Percentiles rank a stretch among this genome's conserved stretches.
phyloP scores from a whole-genome alignment of 2,888 invertebrate species.

The Spodoptera exigua region DNA sequence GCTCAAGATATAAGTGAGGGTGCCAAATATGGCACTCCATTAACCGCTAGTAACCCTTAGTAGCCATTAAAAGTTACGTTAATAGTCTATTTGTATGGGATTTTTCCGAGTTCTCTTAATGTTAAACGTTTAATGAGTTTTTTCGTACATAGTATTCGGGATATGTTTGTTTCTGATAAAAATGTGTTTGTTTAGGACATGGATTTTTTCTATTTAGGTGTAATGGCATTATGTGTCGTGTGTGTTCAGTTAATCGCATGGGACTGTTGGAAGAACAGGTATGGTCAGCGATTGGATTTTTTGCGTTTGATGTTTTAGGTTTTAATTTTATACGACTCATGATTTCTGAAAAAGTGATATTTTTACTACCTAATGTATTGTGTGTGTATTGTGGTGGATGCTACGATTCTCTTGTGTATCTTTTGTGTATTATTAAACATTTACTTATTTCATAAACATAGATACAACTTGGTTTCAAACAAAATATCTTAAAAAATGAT shows the following conservation, averaged over 20 bases:
- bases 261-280: background rate
- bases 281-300: rapidly evolving
- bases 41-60: slow-evolving; percentile 56
- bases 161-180: slow-evolving; percentile 26
- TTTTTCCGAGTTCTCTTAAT: slow-evolving; percentile 57
- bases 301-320: no score
- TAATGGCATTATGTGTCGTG: background rate
- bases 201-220: background rate
- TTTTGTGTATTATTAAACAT: no score
- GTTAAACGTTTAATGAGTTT: slow-evolving; percentile 52
- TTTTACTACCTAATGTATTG: no score
- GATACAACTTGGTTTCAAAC: no score
- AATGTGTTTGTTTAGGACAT: slow-evolving; percentile 30
- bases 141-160: slow-evolving; percentile 24
- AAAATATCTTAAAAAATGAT: no score
- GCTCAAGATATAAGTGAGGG: slow-evolving; percentile 64
- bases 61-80: slow-evolving; percentile 62
- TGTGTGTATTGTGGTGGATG: no score
- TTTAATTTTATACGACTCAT: no score
- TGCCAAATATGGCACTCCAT: slow-evolving; percentile 69
- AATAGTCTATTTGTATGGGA: slow-evolving; percentile 59
- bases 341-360: no score
- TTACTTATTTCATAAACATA: no score
- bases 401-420: no score
- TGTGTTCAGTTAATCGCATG: background rate